Percentiles rank a stretch among this genome's conserved stretches.
These are phyloP conservation scores for Drosophila yooni DNA, from an alignment of 2,888 invertebrate species.

Conservation along the genomic window DNA sequence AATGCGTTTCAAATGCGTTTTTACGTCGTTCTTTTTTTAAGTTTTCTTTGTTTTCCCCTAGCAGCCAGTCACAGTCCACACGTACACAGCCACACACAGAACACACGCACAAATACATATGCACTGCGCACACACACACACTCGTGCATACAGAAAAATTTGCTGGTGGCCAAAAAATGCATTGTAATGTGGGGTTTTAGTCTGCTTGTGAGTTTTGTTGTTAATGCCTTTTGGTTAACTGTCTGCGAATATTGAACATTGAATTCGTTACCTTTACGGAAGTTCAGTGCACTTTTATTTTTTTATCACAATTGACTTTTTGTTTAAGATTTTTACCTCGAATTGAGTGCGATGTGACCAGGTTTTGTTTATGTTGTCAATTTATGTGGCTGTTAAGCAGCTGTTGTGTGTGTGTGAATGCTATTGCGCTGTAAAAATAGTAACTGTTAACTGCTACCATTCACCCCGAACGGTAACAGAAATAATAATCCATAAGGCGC, in stretches of 20 bases:
- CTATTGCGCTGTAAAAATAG: constrained; percentile 22
- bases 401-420: constrained; percentile 20
- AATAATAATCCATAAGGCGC: constrained; percentile 22
- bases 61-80: constrained; percentile 66
- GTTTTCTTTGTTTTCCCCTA: constrained; percentile 81
- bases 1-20: constrained; percentile 62
- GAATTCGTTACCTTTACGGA: constrained; percentile 52
- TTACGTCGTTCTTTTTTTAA: constrained; percentile 78
- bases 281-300: constrained; percentile 53
- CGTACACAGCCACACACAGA: constrained; percentile 41
- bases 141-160: constrained; percentile 64
- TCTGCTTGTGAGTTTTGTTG: constrained; percentile 49
- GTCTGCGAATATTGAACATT: constrained; percentile 44
- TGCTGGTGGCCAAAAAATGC: constrained; percentile 58
- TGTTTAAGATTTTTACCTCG: constrained; percentile 58
- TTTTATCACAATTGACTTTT: constrained; percentile 59
- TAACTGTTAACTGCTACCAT: constrained; percentile 24
- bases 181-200: constrained; percentile 42
- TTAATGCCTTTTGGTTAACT: constrained; percentile 49
- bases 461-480: background rate
- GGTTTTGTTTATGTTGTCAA: constrained; percentile 19
- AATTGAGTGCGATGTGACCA: constrained; percentile 48
- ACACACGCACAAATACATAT: constrained; percentile 29
- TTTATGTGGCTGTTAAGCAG: constrained; percentile 28
- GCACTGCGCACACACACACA: constrained; percentile 42